These are phyloP conservation scores for Amniataba percoides DNA, from an alignment of 2,797 vertebrate genomes.

Conservation along the genomic window DNA sequence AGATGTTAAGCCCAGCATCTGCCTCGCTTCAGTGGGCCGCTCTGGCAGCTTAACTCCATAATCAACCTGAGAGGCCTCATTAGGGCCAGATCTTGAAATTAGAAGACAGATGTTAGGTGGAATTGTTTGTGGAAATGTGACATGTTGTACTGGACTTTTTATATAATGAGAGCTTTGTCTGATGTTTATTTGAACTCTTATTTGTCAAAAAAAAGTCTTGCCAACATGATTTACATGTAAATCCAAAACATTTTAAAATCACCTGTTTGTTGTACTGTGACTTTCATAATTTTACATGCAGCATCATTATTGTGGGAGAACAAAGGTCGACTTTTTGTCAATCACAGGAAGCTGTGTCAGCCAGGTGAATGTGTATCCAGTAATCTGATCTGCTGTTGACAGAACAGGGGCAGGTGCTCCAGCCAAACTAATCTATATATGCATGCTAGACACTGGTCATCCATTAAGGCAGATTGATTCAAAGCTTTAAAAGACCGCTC, in stretches of 20 bases:
- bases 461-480: slow-evolving; percentile 84
- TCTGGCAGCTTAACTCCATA: slow-evolving; percentile 68
- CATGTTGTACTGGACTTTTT: slow-evolving; percentile 20
- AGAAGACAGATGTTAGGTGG: neutral
- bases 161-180: slow-evolving; percentile 28
- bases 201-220: slow-evolving; percentile 5
- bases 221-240: slow-evolving; percentile 3
- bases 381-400: slow-evolving; percentile 86
- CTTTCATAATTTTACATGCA: slow-evolving; percentile 22
- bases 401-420: slow-evolving; percentile 85
- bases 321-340: slow-evolving; percentile 47
- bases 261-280: slow-evolving; percentile 4
- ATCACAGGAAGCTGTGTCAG: slow-evolving; percentile 78
- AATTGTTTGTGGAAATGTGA: slow-evolving; percentile 29
- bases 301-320: slow-evolving; percentile 22
- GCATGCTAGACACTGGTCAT: slow-evolving; percentile 78
- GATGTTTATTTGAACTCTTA: slow-evolving; percentile 38
- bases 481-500: slow-evolving; percentile 71
- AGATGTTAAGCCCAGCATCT: slow-evolving; percentile 49
- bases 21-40: slow-evolving; percentile 56
- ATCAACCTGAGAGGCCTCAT: slow-evolving; percentile 68
- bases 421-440: slow-evolving; percentile 82
- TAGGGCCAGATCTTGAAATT: slow-evolving; percentile 34
- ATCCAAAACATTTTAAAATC: slow-evolving; percentile 12
- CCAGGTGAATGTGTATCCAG: slow-evolving; percentile 74